Conservation (phyloP, 1,140 invertebrate genomes). For the Dufourea novaeangliae region DNA sequence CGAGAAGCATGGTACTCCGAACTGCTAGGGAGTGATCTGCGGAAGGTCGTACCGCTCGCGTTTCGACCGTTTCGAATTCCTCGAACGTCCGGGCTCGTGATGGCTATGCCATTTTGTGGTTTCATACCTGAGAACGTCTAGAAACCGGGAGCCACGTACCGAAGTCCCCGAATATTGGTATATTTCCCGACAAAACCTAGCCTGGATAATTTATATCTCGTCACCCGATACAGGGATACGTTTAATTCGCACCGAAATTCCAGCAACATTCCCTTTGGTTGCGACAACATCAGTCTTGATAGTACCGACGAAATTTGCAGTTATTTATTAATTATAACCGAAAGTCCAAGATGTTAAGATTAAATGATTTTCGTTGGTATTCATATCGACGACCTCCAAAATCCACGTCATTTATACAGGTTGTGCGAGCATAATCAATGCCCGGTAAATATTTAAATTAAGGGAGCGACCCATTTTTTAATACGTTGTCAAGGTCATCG, state of each 20-base stretch:
- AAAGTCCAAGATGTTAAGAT: no score
- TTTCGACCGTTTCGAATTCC: conserved; percentile 68
- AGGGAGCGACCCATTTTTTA: no score
- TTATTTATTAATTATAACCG: no score
- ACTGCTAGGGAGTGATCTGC: conserved; percentile 62
- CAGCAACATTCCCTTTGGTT: neutral
- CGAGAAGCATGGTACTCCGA: conserved; percentile 62
- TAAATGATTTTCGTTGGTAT: no score
- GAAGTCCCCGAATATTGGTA: conserved; percentile 57
- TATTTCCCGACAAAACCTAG: conserved; percentile 53
- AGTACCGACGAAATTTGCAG: no score
- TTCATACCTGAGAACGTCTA: conserved; percentile 64
- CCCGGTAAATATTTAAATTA: no score
- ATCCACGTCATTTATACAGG: no score
- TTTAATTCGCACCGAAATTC: conserved; percentile 21
- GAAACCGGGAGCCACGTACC: conserved; percentile 54
- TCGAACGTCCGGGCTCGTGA: conserved; percentile 61
- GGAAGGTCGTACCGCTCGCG: conserved; percentile 64
- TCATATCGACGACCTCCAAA: no score
- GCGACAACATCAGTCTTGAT: neutral
- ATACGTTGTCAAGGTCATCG: no score
- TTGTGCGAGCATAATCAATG: no score
- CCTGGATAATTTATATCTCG: conserved; percentile 43
- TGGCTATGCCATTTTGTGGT: conserved; percentile 67
- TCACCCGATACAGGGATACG: neutral